Base-by-base conservation (phyloP, 2,113 vertebrate species). In the Hippocampus comes region DNA sequence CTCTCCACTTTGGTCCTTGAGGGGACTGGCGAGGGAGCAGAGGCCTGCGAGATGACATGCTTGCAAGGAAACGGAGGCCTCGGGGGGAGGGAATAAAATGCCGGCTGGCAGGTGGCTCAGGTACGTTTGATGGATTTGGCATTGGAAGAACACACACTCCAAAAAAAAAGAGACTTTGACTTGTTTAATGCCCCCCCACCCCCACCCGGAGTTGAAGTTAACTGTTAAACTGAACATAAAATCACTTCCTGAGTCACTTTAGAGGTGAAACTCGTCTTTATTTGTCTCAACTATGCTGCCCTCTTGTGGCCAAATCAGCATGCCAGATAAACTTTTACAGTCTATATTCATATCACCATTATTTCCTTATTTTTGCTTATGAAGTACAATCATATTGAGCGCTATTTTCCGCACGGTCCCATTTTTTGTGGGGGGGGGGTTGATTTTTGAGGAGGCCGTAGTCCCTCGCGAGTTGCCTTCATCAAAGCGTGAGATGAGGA, bases 1-100 rank as follows among this genome's bases (percentile, higher is more conserved):
- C 38, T 41, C 34, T 23, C 57, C 63, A 7, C 20, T 48, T 63
- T 65, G 51, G 63, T 68, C 20, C 41, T 75, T 12, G 63, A 63
- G 43, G 64, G 76, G 66, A 43, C 0, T 12, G 49, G 41, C 38
- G 1, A 20, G 60, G 30, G 57, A 38, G 57, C 25, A 14, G 7
- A 21, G 27, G 60, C 30, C 60, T 20, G 7, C 1, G 20, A 49
- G 63, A 9, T 43, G 63, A 67, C 41, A 67, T 25, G 64, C 38
- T 56, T 9, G 55, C 55, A 56, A 73, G 49, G 67, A 14, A 80
- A 81, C 80, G 1, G 8, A 81, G 82, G 57, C 42, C 42, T 11
- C 42, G 34, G 34, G 34, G 34, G 34, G 30, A 34, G 30, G 30
- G 30, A 34, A 38, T 38, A 38, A 38, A 38, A 38, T 38, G 34